These are phyloP conservation scores for Lutraria rhynchaena DNA, from an alignment of 1,140 invertebrate species.

Conservation along the genomic window DNA sequence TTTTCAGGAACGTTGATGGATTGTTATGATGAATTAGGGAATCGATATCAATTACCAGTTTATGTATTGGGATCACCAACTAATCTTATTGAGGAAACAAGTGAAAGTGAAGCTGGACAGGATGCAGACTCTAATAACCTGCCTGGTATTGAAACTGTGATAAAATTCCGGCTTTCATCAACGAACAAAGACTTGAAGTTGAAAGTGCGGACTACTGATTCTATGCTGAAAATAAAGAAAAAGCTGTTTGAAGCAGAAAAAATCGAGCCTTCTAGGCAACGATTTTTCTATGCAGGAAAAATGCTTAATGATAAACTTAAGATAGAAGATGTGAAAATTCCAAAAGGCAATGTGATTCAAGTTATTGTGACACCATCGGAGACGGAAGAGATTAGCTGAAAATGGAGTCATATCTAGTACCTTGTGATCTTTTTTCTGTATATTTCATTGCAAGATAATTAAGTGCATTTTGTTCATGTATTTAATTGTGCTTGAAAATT, in stretches of 20 bases:
- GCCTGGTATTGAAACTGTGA: conserved; percentile 90
- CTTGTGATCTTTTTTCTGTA: neutral
- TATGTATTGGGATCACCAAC: conserved; percentile 97
- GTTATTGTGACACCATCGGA: conserved; percentile 84
- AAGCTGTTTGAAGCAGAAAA: conserved; percentile 93
- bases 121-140: conserved; percentile 83
- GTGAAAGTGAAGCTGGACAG: conserved; percentile 76
- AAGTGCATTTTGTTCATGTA: no score
- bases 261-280: conserved; percentile 91
- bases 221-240: conserved; percentile 91
- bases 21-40: conserved; percentile 98
- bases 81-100: conserved; percentile 91
- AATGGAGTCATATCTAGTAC: neutral
- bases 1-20: conserved; percentile 92
- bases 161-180: conserved; percentile 93
- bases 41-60: conserved; percentile 96
- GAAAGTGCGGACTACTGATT: conserved; percentile 92
- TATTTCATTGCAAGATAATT: no score
- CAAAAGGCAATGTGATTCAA: conserved; percentile 94
- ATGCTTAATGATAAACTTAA: conserved; percentile 94
- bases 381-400: conserved; percentile 43
- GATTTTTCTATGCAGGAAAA: conserved; percentile 97
- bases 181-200: conserved; percentile 94
- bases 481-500: no score
- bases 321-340: conserved; percentile 94